Evolutionary conservation across 1,140 invertebrate species (phyloP).

Genomic region (Zaprionus tsacasi): DNA sequence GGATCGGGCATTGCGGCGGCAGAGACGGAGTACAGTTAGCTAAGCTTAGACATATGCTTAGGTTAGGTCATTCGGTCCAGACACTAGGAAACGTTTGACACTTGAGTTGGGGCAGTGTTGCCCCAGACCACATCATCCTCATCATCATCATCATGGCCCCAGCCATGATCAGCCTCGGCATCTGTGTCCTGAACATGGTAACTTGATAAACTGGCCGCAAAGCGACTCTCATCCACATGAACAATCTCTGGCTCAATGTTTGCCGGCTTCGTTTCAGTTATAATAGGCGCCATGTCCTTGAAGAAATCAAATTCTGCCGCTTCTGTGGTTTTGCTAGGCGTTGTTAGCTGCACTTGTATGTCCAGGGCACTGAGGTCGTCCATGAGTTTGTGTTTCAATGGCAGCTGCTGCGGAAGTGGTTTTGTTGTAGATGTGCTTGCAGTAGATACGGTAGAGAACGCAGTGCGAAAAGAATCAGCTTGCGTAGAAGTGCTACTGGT

Average conservation of each 20-base stretch:
- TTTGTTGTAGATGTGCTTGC: not conserved
- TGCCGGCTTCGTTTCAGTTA: slow-evolving; percentile 86
- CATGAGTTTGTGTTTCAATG: slow-evolving; percentile 66
- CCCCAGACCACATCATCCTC: slow-evolving; percentile 62
- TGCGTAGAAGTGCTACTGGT: slow-evolving; percentile 47
- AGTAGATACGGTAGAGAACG: slow-evolving; percentile 36
- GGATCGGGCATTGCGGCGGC: slow-evolving; percentile 3
- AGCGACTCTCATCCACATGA: slow-evolving; percentile 61
- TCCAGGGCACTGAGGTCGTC: slow-evolving; percentile 90
- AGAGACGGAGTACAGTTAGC: not conserved
- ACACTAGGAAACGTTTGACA: not conserved
- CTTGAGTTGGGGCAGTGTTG: not conserved
- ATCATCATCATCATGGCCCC: slow-evolving; percentile 70
- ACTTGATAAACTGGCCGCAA: slow-evolving; percentile 51
- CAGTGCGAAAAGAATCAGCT: slow-evolving; percentile 47
- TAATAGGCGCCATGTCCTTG: slow-evolving; percentile 93
- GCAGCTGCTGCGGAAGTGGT: not conserved
- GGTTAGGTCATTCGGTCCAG: not conserved
- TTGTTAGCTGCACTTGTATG: slow-evolving; percentile 87
- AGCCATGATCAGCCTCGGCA: slow-evolving; percentile 52
- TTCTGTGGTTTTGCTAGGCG: slow-evolving; percentile 84
- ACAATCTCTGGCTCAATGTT: slow-evolving; percentile 31
- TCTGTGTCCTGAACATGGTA: slow-evolving; percentile 24
- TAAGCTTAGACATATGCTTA: not conserved
- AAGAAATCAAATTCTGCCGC: slow-evolving; percentile 90